Conservation (phyloP, 1,140 invertebrate genomes). For the Zaprionus tsacasi region DNA sequence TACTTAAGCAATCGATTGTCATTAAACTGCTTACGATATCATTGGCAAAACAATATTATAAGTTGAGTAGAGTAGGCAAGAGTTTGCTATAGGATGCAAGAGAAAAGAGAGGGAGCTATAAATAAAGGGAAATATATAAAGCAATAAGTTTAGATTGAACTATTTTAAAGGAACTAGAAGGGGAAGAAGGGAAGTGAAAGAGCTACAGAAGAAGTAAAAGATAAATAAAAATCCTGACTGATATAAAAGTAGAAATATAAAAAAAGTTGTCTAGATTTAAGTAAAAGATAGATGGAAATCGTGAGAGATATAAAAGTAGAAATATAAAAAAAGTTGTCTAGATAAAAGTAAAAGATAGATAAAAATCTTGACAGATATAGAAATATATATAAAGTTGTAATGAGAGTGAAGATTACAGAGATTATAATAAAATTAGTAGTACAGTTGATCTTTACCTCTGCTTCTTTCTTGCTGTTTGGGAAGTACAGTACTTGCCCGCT, state of each 20-base stretch:
- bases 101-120: not conserved
- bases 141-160: too few relatives aligned
- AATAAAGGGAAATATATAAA: too few relatives aligned
- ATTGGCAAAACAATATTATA: not conserved
- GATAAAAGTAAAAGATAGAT: not conserved
- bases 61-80: not conserved
- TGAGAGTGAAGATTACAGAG: not conserved
- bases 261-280: too few relatives aligned
- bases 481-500: too few relatives aligned
- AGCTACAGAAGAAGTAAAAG: not conserved
- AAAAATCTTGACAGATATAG: too few relatives aligned
- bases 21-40: slow-evolving; percentile 6
- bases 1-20: slow-evolving; percentile 5
- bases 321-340: not conserved
- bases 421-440: not conserved
- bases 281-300: not conserved
- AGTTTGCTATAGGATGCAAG: not conserved
- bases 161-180: too few relatives aligned
- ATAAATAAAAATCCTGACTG: not conserved
- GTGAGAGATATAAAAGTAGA: not conserved
- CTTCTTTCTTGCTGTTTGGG: too few relatives aligned
- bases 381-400: not conserved
- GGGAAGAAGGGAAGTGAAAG: too few relatives aligned
- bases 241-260: not conserved
- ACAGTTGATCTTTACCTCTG: not conserved